A percentile compares a stretch with the other conserved stretches of the same genome.
phyloP scores from a whole-genome alignment of 2,888 invertebrate genomes.

The Prosopocoilus inquinatus region DNA sequence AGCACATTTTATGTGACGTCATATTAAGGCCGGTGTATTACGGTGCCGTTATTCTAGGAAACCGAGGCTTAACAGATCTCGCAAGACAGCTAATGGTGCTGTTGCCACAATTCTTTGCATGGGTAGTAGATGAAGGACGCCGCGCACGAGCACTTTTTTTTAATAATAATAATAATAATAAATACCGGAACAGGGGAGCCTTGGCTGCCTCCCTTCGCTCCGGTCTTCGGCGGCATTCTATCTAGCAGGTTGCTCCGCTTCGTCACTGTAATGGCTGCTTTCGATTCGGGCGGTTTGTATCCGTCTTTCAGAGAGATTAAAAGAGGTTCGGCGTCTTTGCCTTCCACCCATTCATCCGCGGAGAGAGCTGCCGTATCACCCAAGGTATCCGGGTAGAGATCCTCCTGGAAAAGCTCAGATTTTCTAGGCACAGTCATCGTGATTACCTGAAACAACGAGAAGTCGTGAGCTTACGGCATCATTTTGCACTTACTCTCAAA shows the following conservation, averaged over 20 bases:
- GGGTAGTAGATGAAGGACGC: too few relatives aligned
- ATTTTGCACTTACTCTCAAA: too few relatives aligned
- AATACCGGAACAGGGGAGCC: constrained; percentile 46
- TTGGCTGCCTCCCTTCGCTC: constrained; percentile 33
- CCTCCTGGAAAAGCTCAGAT: constrained; percentile 96
- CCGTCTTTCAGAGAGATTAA: constrained; percentile 89
- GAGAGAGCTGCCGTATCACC: constrained; percentile 86
- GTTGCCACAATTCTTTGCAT: too few relatives aligned
- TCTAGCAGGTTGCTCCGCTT: constrained; percentile 80
- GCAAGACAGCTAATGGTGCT: too few relatives aligned
- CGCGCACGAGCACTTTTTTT: not conserved
- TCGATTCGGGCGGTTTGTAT: constrained; percentile 65
- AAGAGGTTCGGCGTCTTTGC: constrained; percentile 86
- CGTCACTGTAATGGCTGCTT: constrained; percentile 68
- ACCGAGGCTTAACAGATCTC: too few relatives aligned
- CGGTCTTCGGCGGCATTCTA: constrained; percentile 57
- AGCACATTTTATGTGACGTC: too few relatives aligned
- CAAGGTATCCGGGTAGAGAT: constrained; percentile 92
- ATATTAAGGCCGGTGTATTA: too few relatives aligned
- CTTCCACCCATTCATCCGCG: constrained; percentile 90
- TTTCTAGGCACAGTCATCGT: constrained; percentile 99
- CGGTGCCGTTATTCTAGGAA: too few relatives aligned
- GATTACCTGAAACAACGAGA: constrained; percentile 58
- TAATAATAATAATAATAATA: not conserved
- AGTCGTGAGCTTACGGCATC: not conserved